Conservation (phyloP, 2,888 invertebrate species). For the Noctua fimbriata region DNA sequence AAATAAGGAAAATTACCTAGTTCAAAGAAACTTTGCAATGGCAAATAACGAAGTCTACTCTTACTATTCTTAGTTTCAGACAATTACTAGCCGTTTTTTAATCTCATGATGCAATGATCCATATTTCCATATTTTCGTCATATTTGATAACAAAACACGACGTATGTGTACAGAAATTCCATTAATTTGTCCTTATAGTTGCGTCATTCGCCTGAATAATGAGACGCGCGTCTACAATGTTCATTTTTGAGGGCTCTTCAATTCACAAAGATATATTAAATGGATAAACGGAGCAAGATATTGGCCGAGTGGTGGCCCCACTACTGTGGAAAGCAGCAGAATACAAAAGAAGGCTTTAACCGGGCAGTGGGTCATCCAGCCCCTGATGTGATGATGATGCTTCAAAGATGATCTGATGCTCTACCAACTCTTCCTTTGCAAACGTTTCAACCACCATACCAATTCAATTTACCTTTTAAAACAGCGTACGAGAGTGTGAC, state of each 20-base stretch:
- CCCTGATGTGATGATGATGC: neutral
- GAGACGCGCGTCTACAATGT: no score
- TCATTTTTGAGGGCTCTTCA: neutral
- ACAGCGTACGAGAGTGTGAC: slow-evolving; percentile 9
- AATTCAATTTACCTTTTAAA: slow-evolving; percentile 14
- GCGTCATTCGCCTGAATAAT: neutral
- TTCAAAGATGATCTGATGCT: neutral
- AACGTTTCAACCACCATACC: neutral
- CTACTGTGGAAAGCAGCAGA: neutral
- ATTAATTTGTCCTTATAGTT: neutral
- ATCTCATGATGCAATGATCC: neutral
- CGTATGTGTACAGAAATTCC: neutral
- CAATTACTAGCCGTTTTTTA: neutral
- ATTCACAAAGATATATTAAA: neutral
- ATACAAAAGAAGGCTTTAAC: neutral
- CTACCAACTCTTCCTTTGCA: neutral
- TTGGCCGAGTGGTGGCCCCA: neutral
- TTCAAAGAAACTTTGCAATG: neutral
- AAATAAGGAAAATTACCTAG: neutral
- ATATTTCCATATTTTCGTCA: neutral
- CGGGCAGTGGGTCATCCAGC: neutral
- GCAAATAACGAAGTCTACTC: neutral
- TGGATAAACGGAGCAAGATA: neutral
- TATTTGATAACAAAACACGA: neutral
- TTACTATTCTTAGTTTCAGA: neutral